These are phyloP conservation scores for Coregonus clupeaformis DNA, from an alignment of 2,113 vertebrate species.

Conservation along the genomic window DNA sequence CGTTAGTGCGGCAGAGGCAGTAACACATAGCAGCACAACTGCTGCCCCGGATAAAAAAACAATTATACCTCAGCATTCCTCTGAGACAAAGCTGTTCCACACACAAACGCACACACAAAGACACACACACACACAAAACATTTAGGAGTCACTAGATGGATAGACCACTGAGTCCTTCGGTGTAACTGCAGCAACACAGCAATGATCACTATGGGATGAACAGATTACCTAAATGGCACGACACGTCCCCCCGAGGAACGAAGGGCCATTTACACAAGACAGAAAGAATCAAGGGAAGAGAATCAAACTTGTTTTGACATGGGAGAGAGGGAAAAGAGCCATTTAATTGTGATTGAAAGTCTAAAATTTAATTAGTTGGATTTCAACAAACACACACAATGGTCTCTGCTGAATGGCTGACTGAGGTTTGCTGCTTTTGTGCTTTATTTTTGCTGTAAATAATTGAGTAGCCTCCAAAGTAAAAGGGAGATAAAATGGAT, in stretches of 20 bases:
- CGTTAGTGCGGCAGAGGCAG: background rate
- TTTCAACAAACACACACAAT: background rate
- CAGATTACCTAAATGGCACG: background rate
- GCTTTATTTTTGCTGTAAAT: background rate
- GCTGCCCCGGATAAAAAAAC: background rate
- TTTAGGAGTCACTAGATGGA: background rate
- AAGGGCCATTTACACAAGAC: background rate
- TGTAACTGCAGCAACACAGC: background rate
- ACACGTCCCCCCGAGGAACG: background rate
- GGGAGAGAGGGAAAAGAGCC: background rate
- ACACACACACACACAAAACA: background rate
- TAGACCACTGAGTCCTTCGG: background rate
- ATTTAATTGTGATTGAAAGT: background rate
- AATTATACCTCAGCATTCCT: background rate
- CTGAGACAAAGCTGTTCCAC: background rate
- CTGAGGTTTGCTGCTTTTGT: background rate
- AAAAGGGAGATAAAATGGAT: background rate
- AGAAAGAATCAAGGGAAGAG: background rate
- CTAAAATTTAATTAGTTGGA: background rate
- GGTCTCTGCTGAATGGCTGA: no score
- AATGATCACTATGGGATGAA: background rate
- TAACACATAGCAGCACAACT: background rate
- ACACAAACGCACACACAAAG: background rate
- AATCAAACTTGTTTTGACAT: background rate
- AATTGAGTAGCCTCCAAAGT: background rate